These are phyloP conservation scores for Tamandua tetradactyla DNA, from an alignment of 2,797 vertebrate species.

Conservation along the genomic window DNA sequence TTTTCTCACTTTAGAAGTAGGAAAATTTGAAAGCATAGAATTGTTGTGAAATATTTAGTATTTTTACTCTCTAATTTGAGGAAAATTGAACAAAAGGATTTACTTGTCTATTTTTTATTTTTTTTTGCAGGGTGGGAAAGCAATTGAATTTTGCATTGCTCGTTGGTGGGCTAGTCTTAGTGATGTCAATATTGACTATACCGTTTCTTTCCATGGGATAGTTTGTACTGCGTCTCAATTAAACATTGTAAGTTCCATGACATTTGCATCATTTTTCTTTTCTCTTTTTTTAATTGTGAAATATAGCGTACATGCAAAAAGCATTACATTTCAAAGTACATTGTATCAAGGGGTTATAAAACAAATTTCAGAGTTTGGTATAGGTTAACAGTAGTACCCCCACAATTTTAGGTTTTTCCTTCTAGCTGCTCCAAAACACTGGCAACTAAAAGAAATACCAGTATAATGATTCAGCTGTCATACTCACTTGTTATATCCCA, in stretches of 20 bases:
- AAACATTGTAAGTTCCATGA: conserved; percentile 92
- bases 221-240: conserved; percentile 91
- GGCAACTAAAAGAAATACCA: too few species aligned
- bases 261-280: conserved; percentile 13
- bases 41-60: background rate
- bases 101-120: background rate
- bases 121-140: conserved; percentile 90
- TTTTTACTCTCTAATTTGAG: conserved; percentile 8
- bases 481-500: too few species aligned
- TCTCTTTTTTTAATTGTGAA: too few species aligned
- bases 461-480: too few species aligned
- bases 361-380: too few species aligned
- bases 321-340: too few species aligned
- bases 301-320: too few species aligned
- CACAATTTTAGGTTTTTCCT: too few species aligned
- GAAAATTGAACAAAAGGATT: background rate
- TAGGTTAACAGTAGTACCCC: too few species aligned
- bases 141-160: conserved; percentile 96
- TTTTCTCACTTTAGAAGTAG: conserved; percentile 11
- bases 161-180: conserved; percentile 99
- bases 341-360: too few species aligned
- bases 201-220: conserved; percentile 95
- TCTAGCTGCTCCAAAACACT: too few species aligned
- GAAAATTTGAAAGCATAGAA: background rate
- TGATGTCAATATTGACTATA: conserved; percentile 95